Base-by-base conservation (phyloP, 2,888 invertebrate genomes). In the Cactoblastis cactorum region DNA sequence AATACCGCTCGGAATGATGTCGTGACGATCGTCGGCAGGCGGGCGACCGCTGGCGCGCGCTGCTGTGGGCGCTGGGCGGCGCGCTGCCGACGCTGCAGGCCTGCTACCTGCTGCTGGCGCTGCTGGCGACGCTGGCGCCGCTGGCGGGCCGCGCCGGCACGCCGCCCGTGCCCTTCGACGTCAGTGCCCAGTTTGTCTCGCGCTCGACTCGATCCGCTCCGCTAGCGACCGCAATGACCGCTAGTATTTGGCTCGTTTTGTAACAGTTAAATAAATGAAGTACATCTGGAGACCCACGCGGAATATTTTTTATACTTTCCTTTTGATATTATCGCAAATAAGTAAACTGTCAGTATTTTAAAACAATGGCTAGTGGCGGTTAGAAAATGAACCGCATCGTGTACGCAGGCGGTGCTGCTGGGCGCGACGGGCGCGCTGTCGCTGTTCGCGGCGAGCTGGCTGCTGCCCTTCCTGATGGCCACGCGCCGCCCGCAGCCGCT, bases 141-240 rank as follows among this genome's bases (percentile, higher is more conserved):
- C 91, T 97, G 61, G 93, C 94, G 94, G 97, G 96, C 1, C 91
- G 96, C 64, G 90, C 92, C 32, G 96, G 96, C 46, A 89, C 93
- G 24, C 91, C 91, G 46, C 87, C 92, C 53, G 92, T 77, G 51
- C 93, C 94, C 68, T 93, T 95, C 1, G 96, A 96, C 85, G 84
- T 94, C 50, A 68, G 71, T 69, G 9, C n/a, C 11, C 15, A 39
- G 24, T 41, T 6, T 4, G 8, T 11, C 33, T 22, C 3, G 22
- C 19, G 35, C 37, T 1, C 22, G 19, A n/a, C 18, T n/a, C n/a
- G n/a, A n/a, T n/a, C n/a, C n/a, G n/a, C n/a, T 6, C 22, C 6
- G 22, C 22, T 22, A 22, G 22, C n/a, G n/a, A n/a, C n/a, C n/a
- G n/a, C 6, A 22, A 6, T 6, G 22, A 22, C 22, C 6, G 22